Base-by-base conservation (phyloP, 2,888 invertebrate genomes). In the Hetaerina titia region DNA sequence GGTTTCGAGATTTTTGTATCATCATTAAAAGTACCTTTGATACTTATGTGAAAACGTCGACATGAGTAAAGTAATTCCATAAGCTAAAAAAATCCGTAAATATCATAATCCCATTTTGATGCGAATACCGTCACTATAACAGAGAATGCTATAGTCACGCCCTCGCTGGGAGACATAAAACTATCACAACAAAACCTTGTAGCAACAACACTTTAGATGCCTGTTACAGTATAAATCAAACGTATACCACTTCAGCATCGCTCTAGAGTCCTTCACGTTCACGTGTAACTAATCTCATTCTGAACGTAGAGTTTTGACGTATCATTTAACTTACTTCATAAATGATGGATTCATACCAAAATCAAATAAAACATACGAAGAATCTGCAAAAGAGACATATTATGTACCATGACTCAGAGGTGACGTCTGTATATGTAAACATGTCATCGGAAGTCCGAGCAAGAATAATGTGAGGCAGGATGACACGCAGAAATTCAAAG, bases 401-500 rank as follows among this genome's bases (percentile, higher is more conserved):
- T 31, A 81, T 31, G 31, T 31, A 31, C 25, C 81, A 81, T 81
- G 81, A 81, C 81, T 81, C 25, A 81, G 31, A 22, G 19, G 81
- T 81, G 81, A 81, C 81, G 81, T 31, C 15, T 81, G 25, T 81
- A 11, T 31, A 31, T 0, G 81, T 81, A 81, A 81, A 81, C 81
- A 31, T 81, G 81, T 81, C 81, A 81, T 81, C 81, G 81, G 31
- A 81, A 22, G 31, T 7, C 81, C 81, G 31, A 31, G 81, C 81
- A 31, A 31, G 31, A 81, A 15, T 31, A 81, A 31, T 81, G 31
- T 13, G 25, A 31, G 0, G 25, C 25, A 13, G 81, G 22, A 81
- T 81, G 31, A 81, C 81, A 81, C 4, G 81, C 81, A 11, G 81
- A 25, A 81, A 81, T 31, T 81, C 81, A 81, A 81, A 81, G 81